Conservation (phyloP, 2,888 invertebrate species). For the Phyllotreta striolata region DNA sequence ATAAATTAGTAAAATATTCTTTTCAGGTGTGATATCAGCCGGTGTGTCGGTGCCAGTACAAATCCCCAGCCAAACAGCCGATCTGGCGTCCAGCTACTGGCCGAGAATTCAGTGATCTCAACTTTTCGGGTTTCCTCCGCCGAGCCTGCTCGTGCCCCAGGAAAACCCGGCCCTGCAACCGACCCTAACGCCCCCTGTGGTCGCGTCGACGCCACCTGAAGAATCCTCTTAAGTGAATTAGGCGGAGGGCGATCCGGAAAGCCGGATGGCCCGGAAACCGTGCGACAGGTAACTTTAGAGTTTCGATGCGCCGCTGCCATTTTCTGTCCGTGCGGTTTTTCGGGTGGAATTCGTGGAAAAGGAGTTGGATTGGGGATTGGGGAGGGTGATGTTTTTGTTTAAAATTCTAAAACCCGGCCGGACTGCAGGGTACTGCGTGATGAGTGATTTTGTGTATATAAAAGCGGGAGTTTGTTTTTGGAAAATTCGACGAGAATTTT, state of each 20-base stretch:
- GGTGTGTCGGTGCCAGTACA: constrained; percentile 92
- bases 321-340: constrained; percentile 6
- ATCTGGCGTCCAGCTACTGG: constrained; percentile 81
- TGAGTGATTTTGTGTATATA: constrained; percentile 46
- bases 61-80: constrained; percentile 85
- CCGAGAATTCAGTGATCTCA: constrained; percentile 92
- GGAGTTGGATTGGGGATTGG: neutral
- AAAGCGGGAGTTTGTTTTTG: constrained; percentile 25
- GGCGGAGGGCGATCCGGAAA: constrained; percentile 7
- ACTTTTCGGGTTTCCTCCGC: constrained; percentile 86
- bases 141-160: constrained; percentile 72
- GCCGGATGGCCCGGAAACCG: neutral
- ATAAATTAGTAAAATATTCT: constrained; percentile 40
- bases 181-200: constrained; percentile 64
- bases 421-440: constrained; percentile 57
- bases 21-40: constrained; percentile 89
- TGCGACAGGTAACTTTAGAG: constrained; percentile 27
- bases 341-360: neutral
- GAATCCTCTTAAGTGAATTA: constrained; percentile 47
- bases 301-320: constrained; percentile 6
- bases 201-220: constrained; percentile 53
- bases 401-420: too few species aligned
- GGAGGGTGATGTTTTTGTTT: neutral
- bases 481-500: neutral
- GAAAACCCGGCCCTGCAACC: constrained; percentile 70